Conservation (phyloP, 2,888 invertebrate genomes). For the Ochropleura leucogaster region DNA sequence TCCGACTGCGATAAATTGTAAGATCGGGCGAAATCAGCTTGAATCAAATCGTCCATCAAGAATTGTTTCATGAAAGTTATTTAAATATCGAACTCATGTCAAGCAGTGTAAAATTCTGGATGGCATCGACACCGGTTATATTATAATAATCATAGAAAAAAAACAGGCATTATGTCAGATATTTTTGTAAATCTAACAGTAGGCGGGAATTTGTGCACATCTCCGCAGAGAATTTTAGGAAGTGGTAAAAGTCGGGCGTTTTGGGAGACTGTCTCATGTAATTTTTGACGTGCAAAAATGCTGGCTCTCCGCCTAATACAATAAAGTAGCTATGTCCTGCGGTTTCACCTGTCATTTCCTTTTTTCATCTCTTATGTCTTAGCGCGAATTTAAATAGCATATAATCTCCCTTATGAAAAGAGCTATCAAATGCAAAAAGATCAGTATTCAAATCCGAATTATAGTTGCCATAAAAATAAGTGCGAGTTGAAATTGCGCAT, state of each 20-base stretch:
- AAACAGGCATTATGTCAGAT: not conserved
- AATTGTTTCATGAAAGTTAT: not conserved
- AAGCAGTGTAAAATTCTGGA: not conserved
- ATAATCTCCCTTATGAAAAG: not conserved
- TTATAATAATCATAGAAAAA: too few relatives aligned
- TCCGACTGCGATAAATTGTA: conserved; percentile 16
- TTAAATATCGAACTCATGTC: not conserved
- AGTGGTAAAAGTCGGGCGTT: not conserved
- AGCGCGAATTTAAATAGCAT: not conserved
- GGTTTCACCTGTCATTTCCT: not conserved
- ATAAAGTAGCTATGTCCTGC: not conserved
- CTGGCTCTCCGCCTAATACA: not conserved
- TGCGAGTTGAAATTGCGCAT: too few relatives aligned
- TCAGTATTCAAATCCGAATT: not conserved
- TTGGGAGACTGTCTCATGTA: not conserved
- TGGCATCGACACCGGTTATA: not conserved
- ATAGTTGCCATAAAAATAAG: not conserved
- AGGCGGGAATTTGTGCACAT: not conserved
- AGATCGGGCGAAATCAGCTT: conserved; percentile 15
- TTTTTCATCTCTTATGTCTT: not conserved
- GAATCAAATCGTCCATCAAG: not conserved
- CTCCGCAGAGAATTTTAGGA: not conserved
- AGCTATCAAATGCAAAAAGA: not conserved
- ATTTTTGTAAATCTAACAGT: not conserved
- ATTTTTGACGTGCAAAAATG: not conserved